phyloP scores from a whole-genome alignment of 2,888 invertebrate genomes.

The Drosophila quinaria region DNA sequence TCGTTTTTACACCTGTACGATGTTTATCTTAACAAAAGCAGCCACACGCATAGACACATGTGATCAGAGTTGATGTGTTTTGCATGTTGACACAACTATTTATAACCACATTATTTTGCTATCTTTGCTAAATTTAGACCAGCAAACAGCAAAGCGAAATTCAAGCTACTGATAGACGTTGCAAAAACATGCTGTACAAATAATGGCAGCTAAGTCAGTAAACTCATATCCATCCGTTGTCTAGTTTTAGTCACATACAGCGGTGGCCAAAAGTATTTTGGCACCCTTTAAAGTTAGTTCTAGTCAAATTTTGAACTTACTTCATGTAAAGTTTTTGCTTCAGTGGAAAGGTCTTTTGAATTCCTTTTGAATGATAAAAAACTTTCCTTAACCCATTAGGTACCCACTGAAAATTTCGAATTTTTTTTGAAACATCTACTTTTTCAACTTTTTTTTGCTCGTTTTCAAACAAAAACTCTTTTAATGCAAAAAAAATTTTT shows the following conservation, averaged over 20 bases:
- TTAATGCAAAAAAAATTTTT: too few relatives aligned
- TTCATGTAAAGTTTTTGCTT: too few relatives aligned
- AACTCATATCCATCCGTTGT: constrained; percentile 2
- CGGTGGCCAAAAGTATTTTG: too few relatives aligned
- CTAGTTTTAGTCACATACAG: constrained; percentile 5
- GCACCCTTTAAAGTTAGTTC: too few relatives aligned
- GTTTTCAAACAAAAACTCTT: too few relatives aligned
- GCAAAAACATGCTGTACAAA: constrained; percentile 72
- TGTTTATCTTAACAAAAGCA: constrained; percentile 27
- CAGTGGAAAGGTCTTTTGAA: too few relatives aligned
- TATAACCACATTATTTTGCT: constrained; percentile 66
- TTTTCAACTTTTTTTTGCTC: too few relatives aligned
- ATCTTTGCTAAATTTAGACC: constrained; percentile 78
- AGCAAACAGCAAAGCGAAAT: constrained; percentile 55
- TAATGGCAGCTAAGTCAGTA: constrained; percentile 45
- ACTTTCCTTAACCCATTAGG: too few relatives aligned
- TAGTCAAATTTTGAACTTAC: too few relatives aligned
- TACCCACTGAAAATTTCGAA: too few relatives aligned
- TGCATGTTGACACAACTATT: constrained; percentile 75
- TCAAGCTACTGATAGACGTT: constrained; percentile 63
- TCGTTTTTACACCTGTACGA: constrained; percentile 17
- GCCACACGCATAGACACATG: constrained; percentile 41
- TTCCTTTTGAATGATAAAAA: too few relatives aligned
- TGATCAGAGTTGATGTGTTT: constrained; percentile 51
- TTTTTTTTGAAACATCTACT: too few relatives aligned